Evolutionary conservation across 2,797 vertebrate genomes (phyloP).

Genomic region (Rhadinocentrus ornatus): DNA sequence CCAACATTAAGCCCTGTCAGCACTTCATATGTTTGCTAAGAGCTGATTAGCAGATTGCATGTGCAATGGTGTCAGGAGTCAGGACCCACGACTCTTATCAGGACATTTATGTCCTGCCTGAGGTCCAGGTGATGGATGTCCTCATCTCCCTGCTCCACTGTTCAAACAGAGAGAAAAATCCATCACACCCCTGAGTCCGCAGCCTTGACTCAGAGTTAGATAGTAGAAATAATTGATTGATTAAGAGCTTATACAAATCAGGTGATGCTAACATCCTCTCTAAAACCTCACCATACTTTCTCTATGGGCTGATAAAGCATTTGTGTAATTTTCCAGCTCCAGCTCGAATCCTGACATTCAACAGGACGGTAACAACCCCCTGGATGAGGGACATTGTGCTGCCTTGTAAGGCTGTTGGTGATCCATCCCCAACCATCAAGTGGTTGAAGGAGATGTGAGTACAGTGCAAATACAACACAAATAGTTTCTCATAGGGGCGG

Average conservation of each 20-base stretch:
- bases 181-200: not conserved
- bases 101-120: constrained; percentile 39
- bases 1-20: constrained; percentile 39
- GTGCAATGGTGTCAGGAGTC: constrained; percentile 30
- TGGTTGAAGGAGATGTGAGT: constrained; percentile 99
- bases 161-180: constrained; percentile 11
- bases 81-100: constrained; percentile 40
- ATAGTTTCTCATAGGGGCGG: not conserved
- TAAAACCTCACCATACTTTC: not conserved
- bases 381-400: constrained; percentile 98
- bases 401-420: constrained; percentile 95
- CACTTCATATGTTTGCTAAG: constrained; percentile 28
- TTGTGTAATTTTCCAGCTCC: constrained; percentile 82
- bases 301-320: not conserved
- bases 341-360: constrained; percentile 94
- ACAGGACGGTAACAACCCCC: constrained; percentile 93
- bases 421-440: constrained; percentile 94
- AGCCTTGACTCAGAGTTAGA: constrained; percentile 6
- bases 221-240: not conserved
- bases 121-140: constrained; percentile 49
- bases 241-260: not conserved
- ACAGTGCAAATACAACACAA: not conserved
- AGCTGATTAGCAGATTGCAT: constrained; percentile 62
- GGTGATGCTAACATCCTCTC: not conserved
- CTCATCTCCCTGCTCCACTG: constrained; percentile 8